Evolutionary conservation across 2,888 invertebrate genomes (phyloP), one percentile per base, ranked within the genome.

Genomic region (Esperia sulphurella): DNA sequence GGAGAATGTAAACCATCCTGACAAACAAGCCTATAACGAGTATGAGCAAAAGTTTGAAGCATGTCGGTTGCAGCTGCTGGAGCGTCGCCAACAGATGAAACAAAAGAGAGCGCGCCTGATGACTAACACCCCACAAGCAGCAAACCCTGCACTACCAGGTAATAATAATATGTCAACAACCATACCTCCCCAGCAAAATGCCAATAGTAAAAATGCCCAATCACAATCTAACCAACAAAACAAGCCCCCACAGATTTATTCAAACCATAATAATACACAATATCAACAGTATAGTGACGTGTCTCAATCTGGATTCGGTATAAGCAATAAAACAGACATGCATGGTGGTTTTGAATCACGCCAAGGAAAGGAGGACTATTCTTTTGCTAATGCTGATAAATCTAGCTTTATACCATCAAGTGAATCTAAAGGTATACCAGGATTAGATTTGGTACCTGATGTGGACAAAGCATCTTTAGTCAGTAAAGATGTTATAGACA

Each of bases 1-100:
- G 54, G 95, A 97, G 68, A 98, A 98, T 86, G 94, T 94, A 33
- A 95, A 96, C 78, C 97, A 97, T 86, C 97, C 97, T 0, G 97
- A 97, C 75, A 95, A 95, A 79, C 93, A 94, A 79, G 95, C 95
- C 60, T 96, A 96, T 71, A 91, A 91, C 61, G 94, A 95, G 65
- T 97, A 97, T 79, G 96, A 97, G 79, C 92, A 94, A 45, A 96
- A 96, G 76, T 97, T 97, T 93, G 95, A 96, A 69, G 92, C 94
- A 35, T 97, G 95, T 88, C 91, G 96, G 13, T 92, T 93, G 58
- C 95, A 95, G 67, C 84, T 96, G 35, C 83, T 96, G 46, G 95
- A 96, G 61, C 90, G 96, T 12, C 91, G 96, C n/a, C 94, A 95
- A 68, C 94, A 94, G 71, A 95, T 96, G 95, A 92, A 94, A 45